Evolutionary conservation across 2,888 invertebrate genomes (phyloP).

Genomic region (Calliopum simillimum): DNA sequence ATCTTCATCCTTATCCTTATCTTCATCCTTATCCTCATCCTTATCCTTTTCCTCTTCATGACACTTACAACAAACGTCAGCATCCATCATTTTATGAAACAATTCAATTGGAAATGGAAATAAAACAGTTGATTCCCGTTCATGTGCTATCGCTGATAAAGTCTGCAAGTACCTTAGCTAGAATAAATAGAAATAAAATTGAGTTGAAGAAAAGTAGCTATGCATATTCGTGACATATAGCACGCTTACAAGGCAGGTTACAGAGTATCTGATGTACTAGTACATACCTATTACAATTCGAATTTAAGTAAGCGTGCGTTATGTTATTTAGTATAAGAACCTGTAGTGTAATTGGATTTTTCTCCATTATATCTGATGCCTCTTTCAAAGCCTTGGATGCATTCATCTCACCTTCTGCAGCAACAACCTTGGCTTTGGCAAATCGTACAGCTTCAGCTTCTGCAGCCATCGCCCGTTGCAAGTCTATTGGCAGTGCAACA

Average conservation of each 20-base stretch:
- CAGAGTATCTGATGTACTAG: too few species aligned
- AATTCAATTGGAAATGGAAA: constrained; percentile 44
- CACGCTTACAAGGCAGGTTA: too few species aligned
- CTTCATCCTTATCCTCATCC: too few species aligned
- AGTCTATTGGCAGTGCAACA: constrained; percentile 50
- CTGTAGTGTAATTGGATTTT: constrained; percentile 56
- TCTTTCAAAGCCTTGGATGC: constrained; percentile 55
- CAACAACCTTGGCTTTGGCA: constrained; percentile 59
- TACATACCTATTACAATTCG: too few species aligned
- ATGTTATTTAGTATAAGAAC: constrained; percentile 36
- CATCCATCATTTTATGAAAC: too few species aligned
- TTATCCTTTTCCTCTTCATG: too few species aligned
- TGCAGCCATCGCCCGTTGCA: constrained; percentile 57
- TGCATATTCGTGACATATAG: too few species aligned
- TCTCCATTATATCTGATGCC: constrained; percentile 58
- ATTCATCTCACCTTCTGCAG: constrained; percentile 56
- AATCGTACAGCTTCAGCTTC: constrained; percentile 59
- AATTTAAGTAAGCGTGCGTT: too few species aligned
- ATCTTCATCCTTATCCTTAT: too few species aligned
- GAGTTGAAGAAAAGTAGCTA: too few species aligned
- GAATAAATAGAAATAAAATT: not conserved
- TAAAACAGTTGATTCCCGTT: constrained; percentile 41
- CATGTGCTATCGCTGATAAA: constrained; percentile 38
- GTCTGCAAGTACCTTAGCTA: constrained; percentile 45
- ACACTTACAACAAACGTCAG: too few species aligned